Base-by-base conservation (phyloP, 2,888 invertebrate species). In the Dromius quadrimaculatus region DNA sequence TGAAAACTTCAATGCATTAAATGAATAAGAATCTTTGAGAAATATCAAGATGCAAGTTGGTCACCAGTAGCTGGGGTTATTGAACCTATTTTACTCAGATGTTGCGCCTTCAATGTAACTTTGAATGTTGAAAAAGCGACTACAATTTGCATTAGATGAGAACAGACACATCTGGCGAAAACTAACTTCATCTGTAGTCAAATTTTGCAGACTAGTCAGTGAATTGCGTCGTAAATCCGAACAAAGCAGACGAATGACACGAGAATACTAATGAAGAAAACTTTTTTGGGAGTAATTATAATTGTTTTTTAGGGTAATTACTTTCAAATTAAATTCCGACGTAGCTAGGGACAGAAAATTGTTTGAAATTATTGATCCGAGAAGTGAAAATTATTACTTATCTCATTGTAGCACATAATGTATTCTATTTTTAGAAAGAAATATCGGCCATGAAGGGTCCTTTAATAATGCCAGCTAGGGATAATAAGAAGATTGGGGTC, bases 401-500 rank as follows among this genome's bases (percentile, higher is more conserved):
- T n/a, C n/a, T n/a, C n/a, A n/a, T n/a, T n/a, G n/a, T n/a, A n/a
- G n/a, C n/a, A n/a, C n/a, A n/a, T n/a, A n/a, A n/a, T n/a, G n/a
- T n/a, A n/a, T n/a, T n/a, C n/a, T n/a, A n/a, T n/a, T n/a, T n/a
- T n/a, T n/a, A n/a, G n/a, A n/a, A n/a, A n/a, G n/a, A n/a, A n/a
- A n/a, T n/a, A n/a, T n/a, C n/a, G n/a, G n/a, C n/a, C n/a, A n/a
- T n/a, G n/a, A n/a, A n/a, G n/a, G n/a, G n/a, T n/a, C n/a, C n/a
- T n/a, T n/a, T n/a, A 34, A 36, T 45, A 63, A 63, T 63, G 15
- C 20, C 41, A 17, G 45, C 23, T 43, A 32, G 28, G 63, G 17
- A 43, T 63, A 45, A 63, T 63, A 32, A 41, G 63, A 45, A 63
- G 45, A 63, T 63, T 63, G 45, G 43, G 43, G 34, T 32, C 43